Conservation (phyloP, 2,797 vertebrate genomes). For the Zalophus californianus region DNA sequence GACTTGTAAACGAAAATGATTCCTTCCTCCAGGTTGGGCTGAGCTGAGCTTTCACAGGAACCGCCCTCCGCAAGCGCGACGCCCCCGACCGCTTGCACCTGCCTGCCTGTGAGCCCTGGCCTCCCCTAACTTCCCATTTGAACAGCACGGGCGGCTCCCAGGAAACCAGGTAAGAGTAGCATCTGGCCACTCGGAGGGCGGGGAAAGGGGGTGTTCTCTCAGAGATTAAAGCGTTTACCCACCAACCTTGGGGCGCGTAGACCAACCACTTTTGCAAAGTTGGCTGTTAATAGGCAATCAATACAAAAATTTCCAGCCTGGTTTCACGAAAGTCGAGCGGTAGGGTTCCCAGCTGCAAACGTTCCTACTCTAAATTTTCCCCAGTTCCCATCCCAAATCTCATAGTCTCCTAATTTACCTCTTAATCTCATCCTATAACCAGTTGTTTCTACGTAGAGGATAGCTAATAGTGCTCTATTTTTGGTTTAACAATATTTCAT, state of each 20-base stretch:
- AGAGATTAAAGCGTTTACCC: not conserved
- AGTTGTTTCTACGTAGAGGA: not conserved
- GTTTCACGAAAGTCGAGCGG: not conserved
- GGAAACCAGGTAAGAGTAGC: not conserved
- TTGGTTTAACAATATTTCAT: conserved; percentile 28
- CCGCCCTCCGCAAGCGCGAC: conserved; percentile 65
- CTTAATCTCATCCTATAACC: not conserved
- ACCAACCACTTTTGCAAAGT: not conserved
- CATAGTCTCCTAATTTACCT: not conserved
- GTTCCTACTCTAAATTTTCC: not conserved
- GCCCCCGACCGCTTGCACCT: not conserved
- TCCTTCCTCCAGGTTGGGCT: conserved; percentile 77
- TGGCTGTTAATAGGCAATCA: not conserved
- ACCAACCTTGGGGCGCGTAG: too few relatives aligned
- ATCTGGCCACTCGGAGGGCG: not conserved
- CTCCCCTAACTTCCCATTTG: not conserved
- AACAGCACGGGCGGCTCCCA: not conserved
- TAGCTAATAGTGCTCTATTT: not conserved
- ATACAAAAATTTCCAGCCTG: not conserved
- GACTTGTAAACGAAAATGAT: conserved; percentile 82
- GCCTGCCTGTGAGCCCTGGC: not conserved
- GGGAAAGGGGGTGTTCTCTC: not conserved
- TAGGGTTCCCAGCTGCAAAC: not conserved
- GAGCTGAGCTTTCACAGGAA: conserved; percentile 73
- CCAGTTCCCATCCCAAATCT: not conserved